Percentiles rank a stretch among this genome's conserved stretches.
Evolutionary conservation across 2,113 vertebrate species (phyloP).

Genomic region (Lipophrys pholis): DNA sequence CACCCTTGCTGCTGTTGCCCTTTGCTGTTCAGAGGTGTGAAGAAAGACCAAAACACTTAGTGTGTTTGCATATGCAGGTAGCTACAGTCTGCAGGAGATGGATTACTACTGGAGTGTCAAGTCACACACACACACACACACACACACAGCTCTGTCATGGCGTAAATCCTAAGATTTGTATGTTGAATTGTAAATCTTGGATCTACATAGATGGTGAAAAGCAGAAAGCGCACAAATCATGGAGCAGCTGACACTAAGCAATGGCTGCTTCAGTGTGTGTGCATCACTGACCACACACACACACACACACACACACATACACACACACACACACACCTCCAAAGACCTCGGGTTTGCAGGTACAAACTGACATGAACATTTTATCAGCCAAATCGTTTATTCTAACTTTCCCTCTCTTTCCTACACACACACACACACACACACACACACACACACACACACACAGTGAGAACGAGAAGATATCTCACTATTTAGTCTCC

Average conservation of each 20-base stretch:
- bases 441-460: background rate
- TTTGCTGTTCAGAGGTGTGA: background rate
- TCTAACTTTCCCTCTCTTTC: constrained; percentile 3
- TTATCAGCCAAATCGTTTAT: constrained; percentile 37
- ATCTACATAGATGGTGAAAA: background rate
- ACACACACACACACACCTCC: no score
- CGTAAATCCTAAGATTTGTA: background rate
- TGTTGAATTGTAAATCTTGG: constrained; percentile 15
- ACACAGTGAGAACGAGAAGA: constrained; percentile 11
- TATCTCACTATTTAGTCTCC: constrained; percentile 63
- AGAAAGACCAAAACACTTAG: background rate
- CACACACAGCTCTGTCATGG: background rate
- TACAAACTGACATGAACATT: constrained; percentile 30
- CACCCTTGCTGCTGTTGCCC: background rate
- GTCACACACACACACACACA: constrained; percentile 11
- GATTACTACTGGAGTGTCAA: constrained; percentile 22
- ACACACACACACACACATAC: background rate
- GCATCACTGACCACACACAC: constrained; percentile 19
- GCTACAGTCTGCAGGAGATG: constrained; percentile 3
- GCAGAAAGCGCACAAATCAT: constrained; percentile 14
- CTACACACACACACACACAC: background rate
- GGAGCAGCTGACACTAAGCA: constrained; percentile 17
- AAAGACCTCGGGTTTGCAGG: background rate
- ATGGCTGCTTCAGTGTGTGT: constrained; percentile 7
- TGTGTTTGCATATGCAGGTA: background rate